Evolutionary conservation across 1,140 invertebrate species (phyloP), one percentile per base, ranked within the genome.

Genomic region (Ectropis grisescens): DNA sequence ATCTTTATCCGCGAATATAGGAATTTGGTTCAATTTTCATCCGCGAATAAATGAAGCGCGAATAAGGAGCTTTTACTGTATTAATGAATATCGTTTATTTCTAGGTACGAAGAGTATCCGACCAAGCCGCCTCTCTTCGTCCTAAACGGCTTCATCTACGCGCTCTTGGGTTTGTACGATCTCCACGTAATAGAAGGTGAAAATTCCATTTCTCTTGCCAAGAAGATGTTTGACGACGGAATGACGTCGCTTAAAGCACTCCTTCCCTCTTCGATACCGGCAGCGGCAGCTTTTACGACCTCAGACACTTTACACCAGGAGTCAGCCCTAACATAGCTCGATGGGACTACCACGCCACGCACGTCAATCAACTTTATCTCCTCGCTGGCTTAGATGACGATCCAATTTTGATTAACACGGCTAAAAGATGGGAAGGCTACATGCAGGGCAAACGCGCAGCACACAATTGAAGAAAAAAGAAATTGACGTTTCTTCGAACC

Each of bases 311-410:
- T 54, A 94, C 92, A 0, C 70, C 97, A 10, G 91, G 92, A 13
- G 87, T 91, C 7, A 90, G 96, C 14, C 98, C 98, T 0, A 99
- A 99, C 82, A 84, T 94, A 35, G 92, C 92, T 9, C 75, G 92
- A 42, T 98, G 97, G 95, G 98, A 99, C 74, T 99, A 99, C 72
- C 98, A 99, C 81, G 94, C 95, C 3, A 98, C 97, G 7, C 98
- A 99, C 74, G 92, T 99, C 12, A 98, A 98, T 84, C 96, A 99
- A 60, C 84, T 99, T 14, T 87, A 98, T 32, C 85, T 97, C 26
- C 81, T 99, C 11, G 90, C 91, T 30, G 94, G 94, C 0, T 89
- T 99, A 25, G 93, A 97, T 47, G 88, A 89, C 29, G 92, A 95
- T 64, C 87, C 92, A 1, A 83, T 97, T 39, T 89, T 98, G 49